phyloP scores from a whole-genome alignment of 2,797 vertebrate species.

The Macropus fuliginosus region DNA sequence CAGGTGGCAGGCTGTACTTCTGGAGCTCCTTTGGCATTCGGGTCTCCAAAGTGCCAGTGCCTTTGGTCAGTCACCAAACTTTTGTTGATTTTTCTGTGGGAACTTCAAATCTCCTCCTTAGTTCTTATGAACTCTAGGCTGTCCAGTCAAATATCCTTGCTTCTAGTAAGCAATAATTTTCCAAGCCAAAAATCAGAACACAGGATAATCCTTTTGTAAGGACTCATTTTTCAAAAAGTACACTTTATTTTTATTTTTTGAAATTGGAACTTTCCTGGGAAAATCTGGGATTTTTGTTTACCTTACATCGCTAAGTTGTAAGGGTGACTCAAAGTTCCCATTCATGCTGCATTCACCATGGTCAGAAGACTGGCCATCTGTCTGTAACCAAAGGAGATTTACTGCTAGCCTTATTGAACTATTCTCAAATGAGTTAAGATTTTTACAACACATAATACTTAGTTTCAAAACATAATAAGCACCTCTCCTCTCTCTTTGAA shows the following conservation, averaged over 20 bases:
- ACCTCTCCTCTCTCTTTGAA: not conserved
- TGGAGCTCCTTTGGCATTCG: not conserved
- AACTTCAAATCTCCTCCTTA: not conserved
- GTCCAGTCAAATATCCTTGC: not conserved
- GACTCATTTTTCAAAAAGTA: not conserved
- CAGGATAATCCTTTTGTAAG: not conserved
- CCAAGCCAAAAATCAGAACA: not conserved
- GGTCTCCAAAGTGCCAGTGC: not conserved
- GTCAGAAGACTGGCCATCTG: not conserved
- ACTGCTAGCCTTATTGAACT: not conserved
- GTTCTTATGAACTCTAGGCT: not conserved
- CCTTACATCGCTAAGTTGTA: not conserved
- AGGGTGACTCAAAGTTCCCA: not conserved
- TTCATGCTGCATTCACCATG: not conserved
- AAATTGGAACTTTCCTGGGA: not conserved
- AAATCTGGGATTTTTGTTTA: not conserved
- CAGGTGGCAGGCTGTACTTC: not conserved
- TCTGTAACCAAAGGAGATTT: not conserved
- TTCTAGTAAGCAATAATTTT: not conserved
- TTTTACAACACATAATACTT: not conserved
- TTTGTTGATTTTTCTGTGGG: not conserved
- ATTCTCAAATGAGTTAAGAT: not conserved
- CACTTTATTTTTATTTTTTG: not conserved
- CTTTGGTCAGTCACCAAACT: not conserved
- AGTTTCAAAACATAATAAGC: not conserved